phyloP scores from a whole-genome alignment of 2,888 invertebrate genomes.

The Drosophila emarginata region DNA sequence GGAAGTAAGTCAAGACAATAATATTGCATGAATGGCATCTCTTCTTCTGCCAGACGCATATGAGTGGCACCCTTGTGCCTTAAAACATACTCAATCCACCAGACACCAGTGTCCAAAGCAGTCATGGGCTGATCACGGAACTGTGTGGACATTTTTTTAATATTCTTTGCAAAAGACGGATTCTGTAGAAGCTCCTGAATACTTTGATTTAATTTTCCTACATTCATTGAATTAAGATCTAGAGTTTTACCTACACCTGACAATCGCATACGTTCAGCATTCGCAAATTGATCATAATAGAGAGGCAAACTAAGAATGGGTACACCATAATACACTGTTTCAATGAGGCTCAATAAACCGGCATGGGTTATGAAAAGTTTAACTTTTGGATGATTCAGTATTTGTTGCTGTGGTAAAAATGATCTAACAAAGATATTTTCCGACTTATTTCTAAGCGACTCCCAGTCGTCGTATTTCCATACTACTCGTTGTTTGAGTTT shows the following conservation, averaged over 20 bases:
- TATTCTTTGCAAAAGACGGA: constrained; percentile 45
- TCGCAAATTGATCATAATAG: constrained; percentile 83
- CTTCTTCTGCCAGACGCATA: constrained; percentile 75
- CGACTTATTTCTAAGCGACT: constrained; percentile 56
- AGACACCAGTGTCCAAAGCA: constrained; percentile 74
- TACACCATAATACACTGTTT: constrained; percentile 82
- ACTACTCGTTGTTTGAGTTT: constrained; percentile 64
- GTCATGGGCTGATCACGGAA: constrained; percentile 77
- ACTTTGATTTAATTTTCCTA: constrained; percentile 56
- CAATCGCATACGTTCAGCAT: constrained; percentile 81
- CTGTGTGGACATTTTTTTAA: constrained; percentile 56
- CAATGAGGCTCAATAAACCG: constrained; percentile 82
- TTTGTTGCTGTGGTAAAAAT: constrained; percentile 80
- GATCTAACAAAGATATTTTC: constrained; percentile 59
- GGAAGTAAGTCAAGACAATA: constrained; percentile 13
- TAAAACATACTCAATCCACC: constrained; percentile 80
- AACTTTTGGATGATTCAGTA: constrained; percentile 82
- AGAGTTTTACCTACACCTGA: constrained; percentile 81
- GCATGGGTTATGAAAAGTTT: constrained; percentile 83
- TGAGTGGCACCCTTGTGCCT: constrained; percentile 80
- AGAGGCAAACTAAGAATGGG: constrained; percentile 83
- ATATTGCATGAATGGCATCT: constrained; percentile 61
- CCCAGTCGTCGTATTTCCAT: constrained; percentile 79
- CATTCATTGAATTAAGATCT: constrained; percentile 74
- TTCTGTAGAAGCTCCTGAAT: constrained; percentile 52